Evolutionary conservation across 2,797 vertebrate genomes (phyloP).

Genomic region (Myotis daubentonii): DNA sequence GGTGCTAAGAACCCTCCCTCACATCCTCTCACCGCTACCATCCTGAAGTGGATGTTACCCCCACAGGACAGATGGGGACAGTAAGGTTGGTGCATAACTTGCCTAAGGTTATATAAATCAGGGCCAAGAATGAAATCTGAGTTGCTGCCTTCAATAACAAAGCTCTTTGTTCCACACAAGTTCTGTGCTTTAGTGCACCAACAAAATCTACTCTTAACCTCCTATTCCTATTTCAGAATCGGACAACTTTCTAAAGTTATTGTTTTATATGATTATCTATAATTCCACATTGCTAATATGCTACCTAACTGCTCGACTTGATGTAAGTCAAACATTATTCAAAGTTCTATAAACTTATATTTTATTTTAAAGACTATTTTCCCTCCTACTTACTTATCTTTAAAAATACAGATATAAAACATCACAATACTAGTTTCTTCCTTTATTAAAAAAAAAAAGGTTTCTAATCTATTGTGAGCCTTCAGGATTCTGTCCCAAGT

Average conservation of each 20-base stretch:
- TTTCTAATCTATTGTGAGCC: not conserved
- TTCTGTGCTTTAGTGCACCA: no score
- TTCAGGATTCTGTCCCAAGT: not conserved
- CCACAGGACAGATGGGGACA: not conserved
- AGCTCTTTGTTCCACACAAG: not conserved
- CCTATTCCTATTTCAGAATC: not conserved
- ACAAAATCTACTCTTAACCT: not conserved
- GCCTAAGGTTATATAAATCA: not conserved
- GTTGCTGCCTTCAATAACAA: not conserved
- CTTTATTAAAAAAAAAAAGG: not conserved
- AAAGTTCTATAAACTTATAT: not conserved
- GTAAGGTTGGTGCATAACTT: not conserved
- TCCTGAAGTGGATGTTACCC: not conserved
- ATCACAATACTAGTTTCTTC: not conserved
- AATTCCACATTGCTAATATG: not conserved
- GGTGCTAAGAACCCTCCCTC: not conserved
- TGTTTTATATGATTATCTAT: not conserved
- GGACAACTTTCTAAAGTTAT: not conserved
- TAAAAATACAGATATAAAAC: not conserved
- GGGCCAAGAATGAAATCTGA: not conserved
- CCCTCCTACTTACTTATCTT: not conserved
- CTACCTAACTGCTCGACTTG: not conserved
- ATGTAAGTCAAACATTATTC: not conserved
- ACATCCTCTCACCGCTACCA: not conserved
- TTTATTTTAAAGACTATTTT: conserved; percentile 3